These are phyloP conservation scores for Herpailurus yagouaroundi DNA, from an alignment of 2,113 vertebrate genomes.

Conservation along the genomic window DNA sequence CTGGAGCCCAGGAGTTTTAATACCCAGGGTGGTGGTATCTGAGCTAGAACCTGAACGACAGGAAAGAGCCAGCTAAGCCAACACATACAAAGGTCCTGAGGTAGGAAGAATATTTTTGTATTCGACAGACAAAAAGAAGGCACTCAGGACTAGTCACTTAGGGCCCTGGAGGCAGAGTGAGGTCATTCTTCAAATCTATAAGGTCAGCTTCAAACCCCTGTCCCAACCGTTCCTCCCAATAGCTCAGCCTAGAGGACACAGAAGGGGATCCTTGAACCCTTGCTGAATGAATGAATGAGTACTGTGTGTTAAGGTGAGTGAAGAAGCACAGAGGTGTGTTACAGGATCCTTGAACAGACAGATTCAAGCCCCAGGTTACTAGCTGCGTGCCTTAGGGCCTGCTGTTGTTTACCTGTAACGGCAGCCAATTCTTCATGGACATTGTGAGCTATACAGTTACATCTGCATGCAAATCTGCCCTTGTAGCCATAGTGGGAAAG, in stretches of 20 bases:
- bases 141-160: not conserved
- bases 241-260: not conserved
- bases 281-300: not conserved
- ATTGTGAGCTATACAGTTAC: not conserved
- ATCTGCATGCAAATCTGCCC: not conserved
- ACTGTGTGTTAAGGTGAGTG: not conserved
- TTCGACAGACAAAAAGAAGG: not conserved
- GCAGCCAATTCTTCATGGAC: not conserved
- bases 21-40: not conserved
- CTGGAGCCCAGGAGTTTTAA: not conserved
- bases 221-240: too few relatives aligned
- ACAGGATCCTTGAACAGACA: not conserved
- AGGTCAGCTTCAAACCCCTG: not conserved
- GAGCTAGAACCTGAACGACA: not conserved
- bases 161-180: not conserved
- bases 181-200: not conserved
- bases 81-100: not conserved
- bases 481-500: not conserved
- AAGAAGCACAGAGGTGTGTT: not conserved
- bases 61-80: not conserved
- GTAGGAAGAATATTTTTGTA: not conserved
- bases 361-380: not conserved
- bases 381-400: not conserved
- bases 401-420: not conserved
- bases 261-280: not conserved